These are phyloP conservation scores for Nipponia nippon DNA, from an alignment of 2,113 vertebrate species.

Conservation along the genomic window DNA sequence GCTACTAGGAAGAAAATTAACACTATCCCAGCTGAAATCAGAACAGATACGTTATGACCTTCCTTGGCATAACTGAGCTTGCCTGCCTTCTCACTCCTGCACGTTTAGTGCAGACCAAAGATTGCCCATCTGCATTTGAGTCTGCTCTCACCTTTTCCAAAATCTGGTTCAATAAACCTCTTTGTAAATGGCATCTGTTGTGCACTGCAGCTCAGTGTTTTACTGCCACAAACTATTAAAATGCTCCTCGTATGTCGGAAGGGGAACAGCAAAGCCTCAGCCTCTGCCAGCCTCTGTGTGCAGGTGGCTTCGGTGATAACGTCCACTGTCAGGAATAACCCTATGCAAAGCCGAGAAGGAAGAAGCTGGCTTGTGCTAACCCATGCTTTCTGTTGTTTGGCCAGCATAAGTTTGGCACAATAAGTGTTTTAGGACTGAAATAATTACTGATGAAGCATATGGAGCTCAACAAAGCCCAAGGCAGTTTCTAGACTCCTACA, in stretches of 20 bases:
- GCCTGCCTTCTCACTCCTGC: background rate
- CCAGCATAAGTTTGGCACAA: background rate
- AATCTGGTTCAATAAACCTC: background rate
- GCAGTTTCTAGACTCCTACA: background rate
- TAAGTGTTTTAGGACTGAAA: background rate
- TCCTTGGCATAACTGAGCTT: background rate
- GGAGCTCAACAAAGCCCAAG: background rate
- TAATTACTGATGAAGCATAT: conserved; percentile 20
- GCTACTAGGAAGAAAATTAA: too few species aligned
- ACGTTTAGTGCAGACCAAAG: background rate
- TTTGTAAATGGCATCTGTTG: background rate
- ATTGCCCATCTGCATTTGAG: background rate
- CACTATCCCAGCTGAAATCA: too few species aligned
- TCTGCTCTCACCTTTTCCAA: background rate
- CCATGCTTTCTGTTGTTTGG: background rate
- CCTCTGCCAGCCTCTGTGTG: background rate
- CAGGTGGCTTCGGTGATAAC: background rate
- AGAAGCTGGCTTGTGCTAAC: background rate
- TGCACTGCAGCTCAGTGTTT: background rate
- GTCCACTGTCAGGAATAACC: background rate
- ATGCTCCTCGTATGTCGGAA: background rate
- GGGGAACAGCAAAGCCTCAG: background rate
- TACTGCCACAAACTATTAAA: background rate
- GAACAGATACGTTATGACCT: background rate
- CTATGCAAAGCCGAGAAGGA: background rate